Base-by-base conservation (phyloP, 2,888 invertebrate species). In the Acrocyrtus sp. region DNA sequence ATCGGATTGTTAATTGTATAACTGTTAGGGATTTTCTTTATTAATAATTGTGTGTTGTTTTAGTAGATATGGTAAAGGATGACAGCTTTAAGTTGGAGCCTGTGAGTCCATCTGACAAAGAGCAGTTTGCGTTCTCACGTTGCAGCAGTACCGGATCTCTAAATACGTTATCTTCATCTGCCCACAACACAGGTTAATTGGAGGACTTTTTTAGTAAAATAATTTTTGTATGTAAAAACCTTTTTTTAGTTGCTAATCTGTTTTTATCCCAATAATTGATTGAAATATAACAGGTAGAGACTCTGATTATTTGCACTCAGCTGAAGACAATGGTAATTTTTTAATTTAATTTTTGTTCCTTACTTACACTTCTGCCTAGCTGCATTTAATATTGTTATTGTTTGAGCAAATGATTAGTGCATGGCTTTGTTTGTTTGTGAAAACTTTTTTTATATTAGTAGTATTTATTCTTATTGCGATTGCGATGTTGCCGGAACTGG, bases 131-230 rank as follows among this genome's bases (percentile, higher is more conserved):
- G 82, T 92, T 90, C 84, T 89, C 92, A 27, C 87, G 92, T 53
- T 91, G 91, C 83, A 92, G 90, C 81, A 92, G 92, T 83, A 90
- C 90, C 77, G 91, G 92, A 60, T 92, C 92, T 56, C 88, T 91
- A 63, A 91, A 91, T 83, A 92, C 92, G 10, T 90, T 92, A 50
- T 91, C 91, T 34, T 92, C 92, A 21, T 92, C 92, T 1, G 91
- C 92, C 77, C 92, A 92, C 82, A 92, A 92, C 83, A 90, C 92
- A 83, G 92, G 92, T 90, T 84, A 2, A 39, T 68, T 58, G 10
- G 6, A 24, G 41, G 21, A 39, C 8, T 22, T 19, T 62, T 26
- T 58, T 48, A n/a, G 15, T 17, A 57, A 22, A 50, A 50, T 53
- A 51, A 57, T 43, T 48, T 21, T 12, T 21, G 19, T 53, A n/a